Evolutionary conservation across 2,888 invertebrate species (phyloP), one percentile per base, ranked within the genome.

Genomic region (Ophion ventricosus): DNA sequence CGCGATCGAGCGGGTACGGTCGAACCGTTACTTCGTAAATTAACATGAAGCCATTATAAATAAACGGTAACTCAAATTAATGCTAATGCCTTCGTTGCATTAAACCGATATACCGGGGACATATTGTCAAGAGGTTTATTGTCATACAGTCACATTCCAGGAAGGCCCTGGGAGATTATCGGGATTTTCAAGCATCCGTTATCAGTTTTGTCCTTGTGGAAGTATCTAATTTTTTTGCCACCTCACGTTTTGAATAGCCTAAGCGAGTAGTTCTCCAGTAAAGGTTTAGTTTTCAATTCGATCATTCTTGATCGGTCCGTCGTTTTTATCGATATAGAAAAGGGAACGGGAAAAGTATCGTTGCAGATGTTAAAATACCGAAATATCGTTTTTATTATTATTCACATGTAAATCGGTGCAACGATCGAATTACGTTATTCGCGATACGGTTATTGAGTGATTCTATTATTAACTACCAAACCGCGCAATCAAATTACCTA

Each of bases 21-120:
- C 67, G 85, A 85, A 86, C 54, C 85, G 88, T 87, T 90, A 90
- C 90, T 91, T 90, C 90, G 91, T 91, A 91, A 91, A 91, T 91
- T 91, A 91, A 91, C 91, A 91, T 91, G 90, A 91, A 91, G 88
- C 89, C 86, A 89, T 91, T 91, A 91, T 91, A 91, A 91, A 91
- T 91, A 91, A 91, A 90, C 91, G 88, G 89, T 90, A 90, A 91
- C 90, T 91, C 91, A 90, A 91, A 91, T 91, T 91, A 91, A 91
- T 91, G 91, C 91, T 90, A 91, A 91, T 91, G 90, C 89, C 88
- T 85, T 83, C 85, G 88, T 86, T 87, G 88, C 90, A 89, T 90
- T 90, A 90, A 91, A 89, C 89, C 90, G 90, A 89, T 91, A 56
- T 20, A 90, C 85, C 86, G 84, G 57, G 82, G 61, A 78, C 56